phyloP scores from a whole-genome alignment of 2,888 invertebrate species.

The Tachina fera region DNA sequence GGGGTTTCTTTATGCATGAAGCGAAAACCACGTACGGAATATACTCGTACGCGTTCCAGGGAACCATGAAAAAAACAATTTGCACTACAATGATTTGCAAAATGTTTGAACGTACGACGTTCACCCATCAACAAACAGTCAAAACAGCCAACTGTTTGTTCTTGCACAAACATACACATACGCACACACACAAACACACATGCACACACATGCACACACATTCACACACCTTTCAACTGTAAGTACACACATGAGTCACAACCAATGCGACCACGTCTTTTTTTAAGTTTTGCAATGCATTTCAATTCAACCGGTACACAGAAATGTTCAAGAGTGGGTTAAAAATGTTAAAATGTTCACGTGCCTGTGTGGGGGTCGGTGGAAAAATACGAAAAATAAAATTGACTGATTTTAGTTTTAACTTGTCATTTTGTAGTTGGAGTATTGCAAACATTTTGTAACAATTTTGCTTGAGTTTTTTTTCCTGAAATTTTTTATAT shows the following conservation, averaged over 20 bases:
- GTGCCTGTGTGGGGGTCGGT: background rate
- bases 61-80: constrained; percentile 47
- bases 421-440: constrained; percentile 3
- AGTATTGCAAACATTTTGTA: constrained; percentile 2
- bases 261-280: constrained; percentile 25
- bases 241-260: constrained; percentile 21
- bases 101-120: constrained; percentile 21
- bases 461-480: background rate
- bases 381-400: constrained; percentile 9
- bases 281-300: constrained; percentile 35
- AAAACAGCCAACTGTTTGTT: constrained; percentile 30
- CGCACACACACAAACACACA: constrained; percentile 8
- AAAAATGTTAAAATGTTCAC: constrained; percentile 13
- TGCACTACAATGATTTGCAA: constrained; percentile 34
- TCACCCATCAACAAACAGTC: constrained; percentile 19
- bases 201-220: background rate
- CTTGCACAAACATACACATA: background rate
- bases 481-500: background rate
- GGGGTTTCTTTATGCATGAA: background rate
- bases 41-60: constrained; percentile 17
- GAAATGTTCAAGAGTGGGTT: constrained; percentile 14
- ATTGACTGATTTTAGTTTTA: background rate
- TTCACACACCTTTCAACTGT: constrained; percentile 15
- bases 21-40: constrained; percentile 41
- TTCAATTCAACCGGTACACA: constrained; percentile 7